These are phyloP conservation scores for Protonemura montana DNA, from an alignment of 2,888 invertebrate genomes.

Conservation along the genomic window DNA sequence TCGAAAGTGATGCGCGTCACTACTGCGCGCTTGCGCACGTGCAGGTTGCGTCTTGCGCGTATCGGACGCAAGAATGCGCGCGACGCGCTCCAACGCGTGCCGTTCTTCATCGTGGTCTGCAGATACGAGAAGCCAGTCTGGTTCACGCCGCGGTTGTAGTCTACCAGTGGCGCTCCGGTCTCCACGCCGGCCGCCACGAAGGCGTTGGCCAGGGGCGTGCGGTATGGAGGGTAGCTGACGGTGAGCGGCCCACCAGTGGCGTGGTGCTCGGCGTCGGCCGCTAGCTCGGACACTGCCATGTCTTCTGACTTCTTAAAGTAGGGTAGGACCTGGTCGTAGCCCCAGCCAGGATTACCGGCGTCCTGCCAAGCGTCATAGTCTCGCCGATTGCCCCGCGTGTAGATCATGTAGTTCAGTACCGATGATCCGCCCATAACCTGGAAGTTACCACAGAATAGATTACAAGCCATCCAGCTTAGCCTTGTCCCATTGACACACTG, in stretches of 20 bases:
- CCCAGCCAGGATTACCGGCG: conserved; percentile 77
- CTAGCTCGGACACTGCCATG: conserved; percentile 66
- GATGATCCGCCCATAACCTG: conserved; percentile 82
- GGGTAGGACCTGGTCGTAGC: conserved; percentile 73
- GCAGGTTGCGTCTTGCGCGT: conserved; percentile 67
- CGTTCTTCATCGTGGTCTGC: conserved; percentile 68
- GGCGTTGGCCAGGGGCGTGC: conserved; percentile 66
- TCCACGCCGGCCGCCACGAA: conserved; percentile 71
- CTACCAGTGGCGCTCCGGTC: conserved; percentile 66
- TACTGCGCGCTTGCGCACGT: conserved; percentile 65
- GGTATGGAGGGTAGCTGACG: conserved; percentile 64
- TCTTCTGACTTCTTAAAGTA: conserved; percentile 83
- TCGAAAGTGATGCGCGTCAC: conserved; percentile 80
- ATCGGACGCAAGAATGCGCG: conserved; percentile 72
- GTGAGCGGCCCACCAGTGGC: conserved; percentile 66
- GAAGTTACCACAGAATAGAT: no score
- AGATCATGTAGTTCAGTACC: conserved; percentile 83
- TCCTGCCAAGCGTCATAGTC: conserved; percentile 82
- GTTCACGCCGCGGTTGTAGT: conserved; percentile 67
- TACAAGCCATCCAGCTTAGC: not conserved
- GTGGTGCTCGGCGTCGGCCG: conserved; percentile 62
- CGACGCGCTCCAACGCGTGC: conserved; percentile 72
- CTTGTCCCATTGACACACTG: not conserved
- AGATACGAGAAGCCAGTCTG: conserved; percentile 69
- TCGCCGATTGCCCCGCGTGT: conserved; percentile 71